Evolutionary conservation across 1,140 invertebrate genomes (phyloP).

Genomic region (Drosophila tani): DNA sequence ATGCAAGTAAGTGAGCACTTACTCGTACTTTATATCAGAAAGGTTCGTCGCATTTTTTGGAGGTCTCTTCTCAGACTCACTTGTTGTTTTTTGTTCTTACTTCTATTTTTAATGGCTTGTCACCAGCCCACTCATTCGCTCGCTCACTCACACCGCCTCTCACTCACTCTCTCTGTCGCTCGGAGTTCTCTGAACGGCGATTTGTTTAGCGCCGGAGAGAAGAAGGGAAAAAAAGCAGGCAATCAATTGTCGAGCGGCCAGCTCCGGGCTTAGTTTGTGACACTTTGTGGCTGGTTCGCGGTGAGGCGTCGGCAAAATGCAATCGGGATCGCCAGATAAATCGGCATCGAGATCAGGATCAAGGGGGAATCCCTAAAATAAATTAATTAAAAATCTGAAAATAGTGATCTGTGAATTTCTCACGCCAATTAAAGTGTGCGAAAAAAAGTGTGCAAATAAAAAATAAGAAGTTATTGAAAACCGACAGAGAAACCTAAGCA

Average conservation of each 20-base stretch:
- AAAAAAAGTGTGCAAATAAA: conserved; percentile 30
- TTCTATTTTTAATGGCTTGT: conserved; percentile 48
- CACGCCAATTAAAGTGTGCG: conserved; percentile 67
- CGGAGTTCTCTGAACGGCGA: conserved; percentile 2
- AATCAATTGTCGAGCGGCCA: conserved; percentile 55
- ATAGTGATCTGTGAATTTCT: conserved; percentile 46
- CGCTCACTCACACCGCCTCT: background rate
- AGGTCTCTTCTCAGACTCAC: conserved; percentile 26
- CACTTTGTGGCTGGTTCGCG: conserved; percentile 19
- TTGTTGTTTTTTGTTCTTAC: conserved; percentile 16
- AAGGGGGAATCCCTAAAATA: conserved; percentile 9
- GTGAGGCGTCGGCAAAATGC: conserved; percentile 50
- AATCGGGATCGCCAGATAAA: conserved; percentile 25
- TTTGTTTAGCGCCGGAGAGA: conserved; percentile 4
- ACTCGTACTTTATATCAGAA: conserved; percentile 26
- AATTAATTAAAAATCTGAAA: conserved; percentile 1
- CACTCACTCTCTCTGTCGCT: background rate
- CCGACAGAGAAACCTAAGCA: background rate
- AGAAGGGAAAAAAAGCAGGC: conserved; percentile 5
- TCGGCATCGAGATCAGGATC: conserved; percentile 11
- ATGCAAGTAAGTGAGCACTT: background rate
- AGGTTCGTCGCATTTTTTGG: conserved; percentile 33
- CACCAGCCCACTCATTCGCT: conserved; percentile 8
- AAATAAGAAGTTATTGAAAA: conserved; percentile 58
- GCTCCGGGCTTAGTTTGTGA: conserved; percentile 40